Evolutionary conservation across 1,140 invertebrate species (phyloP), one percentile per base, ranked within the genome.

Genomic region (Aporrectodea caliginosa): DNA sequence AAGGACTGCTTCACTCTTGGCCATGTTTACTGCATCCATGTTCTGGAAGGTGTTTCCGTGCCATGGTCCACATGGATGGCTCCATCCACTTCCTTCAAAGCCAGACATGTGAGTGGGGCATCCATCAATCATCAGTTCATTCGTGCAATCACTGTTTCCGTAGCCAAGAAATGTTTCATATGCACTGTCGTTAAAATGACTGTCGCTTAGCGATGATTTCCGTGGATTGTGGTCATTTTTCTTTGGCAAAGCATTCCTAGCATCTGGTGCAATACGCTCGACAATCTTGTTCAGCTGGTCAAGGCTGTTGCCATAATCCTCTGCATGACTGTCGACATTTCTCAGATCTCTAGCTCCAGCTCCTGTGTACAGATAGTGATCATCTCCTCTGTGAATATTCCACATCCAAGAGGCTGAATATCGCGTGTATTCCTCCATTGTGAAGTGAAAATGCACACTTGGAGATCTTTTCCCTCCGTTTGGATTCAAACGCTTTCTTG

Each of bases 261-360:
- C 43, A 68, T 76, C 75, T 14, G 75, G 75, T 27, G 75, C 33
- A 58, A 76, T 76, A 27, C 75, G 34, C 35, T 76, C 75, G 16
- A 76, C 75, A 12, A 76, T 76, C 43, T 76, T 76, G 43, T 76
- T 76, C 75, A 76, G 43, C 75, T 76, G 75, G 29, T 76, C 32
- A 27, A 76, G 43, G 35, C 75, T 76, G 35, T 76, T 35, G n/a
- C 75, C 75, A 58, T 35, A 76, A 29, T 76, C 43, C 2, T 76
- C 75, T 2, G 31, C 33, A 29, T 43, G 27, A 29, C 43, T 58
- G 6, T 6, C 6, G 22, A 6, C 43, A 58, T 6, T 12, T 6
- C 43, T 58, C 22, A 6, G 6, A 22, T 58, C 43, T 6, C 22
- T 58, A 12, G 6, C 43, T 58, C 43, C 43, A 6, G 43, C 43